Base-by-base conservation (phyloP, 2,113 vertebrate species). In the Datnioides undecimradiatus region DNA sequence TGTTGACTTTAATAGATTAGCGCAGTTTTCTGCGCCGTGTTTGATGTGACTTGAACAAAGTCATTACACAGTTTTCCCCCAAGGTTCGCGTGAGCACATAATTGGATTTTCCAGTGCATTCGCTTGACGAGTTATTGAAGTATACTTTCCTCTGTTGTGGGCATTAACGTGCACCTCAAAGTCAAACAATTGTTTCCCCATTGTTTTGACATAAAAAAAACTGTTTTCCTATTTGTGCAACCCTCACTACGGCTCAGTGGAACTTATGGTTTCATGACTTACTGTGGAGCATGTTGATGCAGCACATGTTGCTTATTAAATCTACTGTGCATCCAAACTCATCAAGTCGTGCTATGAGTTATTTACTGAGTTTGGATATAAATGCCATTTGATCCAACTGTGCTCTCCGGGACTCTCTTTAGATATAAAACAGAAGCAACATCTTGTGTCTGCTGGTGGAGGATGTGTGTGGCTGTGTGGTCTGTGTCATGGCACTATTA, bases 101-200 rank as follows among this genome's bases (percentile, higher is more conserved):
- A 90, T 88, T 88, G 80, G 73, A 88, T 91, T 92, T 90, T 91
- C 88, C 89, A 85, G 33, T 70, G 60, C 49, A 62, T 72, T 62
- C 27, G 19, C 77, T 84, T 72, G 73, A 77, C 43, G 40, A 73
- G 64, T 57, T 67, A 81, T 59, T 79, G 79, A 83, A 87, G 51
- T 78, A 43, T 29, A 57, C 79, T 87, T 84, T 84, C 62, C 86
- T 90, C 74, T 80, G 79, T 76, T 88, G 88, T 86, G 87, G 84
- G 55, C 69, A 36, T 54, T 74, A 65, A 88, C 69, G 58, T 84
- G 33, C 57, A 74, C 76, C 73, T 85, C 86, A 76, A 71, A 76
- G 72, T 88, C 82, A 88, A 83, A 81, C 80, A 82, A 75, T 73
- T 36, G 60, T 65, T 73, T 58, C 29, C 43, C 17, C 60, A 38